A percentile compares a stretch with the other conserved stretches of the same genome.
Evolutionary conservation across 1,140 invertebrate species (phyloP).

Genomic region (Nilaparvata lugens): DNA sequence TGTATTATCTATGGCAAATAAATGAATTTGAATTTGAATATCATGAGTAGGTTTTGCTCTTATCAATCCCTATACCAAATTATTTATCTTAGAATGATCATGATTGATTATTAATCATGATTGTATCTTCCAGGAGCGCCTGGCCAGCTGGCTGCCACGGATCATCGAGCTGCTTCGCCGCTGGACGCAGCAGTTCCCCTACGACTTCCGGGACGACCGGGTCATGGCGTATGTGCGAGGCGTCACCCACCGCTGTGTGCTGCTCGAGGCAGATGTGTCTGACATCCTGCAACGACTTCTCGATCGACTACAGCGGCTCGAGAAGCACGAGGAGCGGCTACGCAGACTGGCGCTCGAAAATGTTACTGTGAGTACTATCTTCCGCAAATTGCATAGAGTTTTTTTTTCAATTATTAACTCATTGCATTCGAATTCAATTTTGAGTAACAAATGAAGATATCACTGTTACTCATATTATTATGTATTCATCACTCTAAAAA

Average conservation of each 20-base stretch:
- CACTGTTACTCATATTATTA: too few species aligned
- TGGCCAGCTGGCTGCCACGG: constrained; percentile 50
- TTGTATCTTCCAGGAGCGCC: constrained; percentile 37
- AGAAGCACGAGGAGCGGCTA: constrained; percentile 76
- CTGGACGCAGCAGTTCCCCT: constrained; percentile 92
- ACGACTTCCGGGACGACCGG: constrained; percentile 90
- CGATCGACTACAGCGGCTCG: constrained; percentile 66
- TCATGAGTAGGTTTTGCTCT: too few species aligned
- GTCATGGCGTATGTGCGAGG: constrained; percentile 86
- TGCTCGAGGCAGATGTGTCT: constrained; percentile 62
- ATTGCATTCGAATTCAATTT: too few species aligned
- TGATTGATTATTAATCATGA: too few species aligned
- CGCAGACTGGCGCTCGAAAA: constrained; percentile 30
- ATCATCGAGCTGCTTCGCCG: constrained; percentile 74
- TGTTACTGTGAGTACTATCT: neutral
- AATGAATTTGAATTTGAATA: too few species aligned
- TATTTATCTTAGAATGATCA: too few species aligned
- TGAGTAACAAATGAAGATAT: too few species aligned
- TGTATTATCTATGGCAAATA: too few species aligned
- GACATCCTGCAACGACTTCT: constrained; percentile 74
- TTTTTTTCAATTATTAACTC: too few species aligned
- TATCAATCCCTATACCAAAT: too few species aligned
- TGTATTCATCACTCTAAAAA: too few species aligned
- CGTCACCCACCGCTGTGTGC: constrained; percentile 74
- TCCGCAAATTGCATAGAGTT: too few species aligned